Percentiles rank a stretch among this genome's conserved stretches.
Conservation (phyloP, 1,140 invertebrate species). For the Cydia pomonella region DNA sequence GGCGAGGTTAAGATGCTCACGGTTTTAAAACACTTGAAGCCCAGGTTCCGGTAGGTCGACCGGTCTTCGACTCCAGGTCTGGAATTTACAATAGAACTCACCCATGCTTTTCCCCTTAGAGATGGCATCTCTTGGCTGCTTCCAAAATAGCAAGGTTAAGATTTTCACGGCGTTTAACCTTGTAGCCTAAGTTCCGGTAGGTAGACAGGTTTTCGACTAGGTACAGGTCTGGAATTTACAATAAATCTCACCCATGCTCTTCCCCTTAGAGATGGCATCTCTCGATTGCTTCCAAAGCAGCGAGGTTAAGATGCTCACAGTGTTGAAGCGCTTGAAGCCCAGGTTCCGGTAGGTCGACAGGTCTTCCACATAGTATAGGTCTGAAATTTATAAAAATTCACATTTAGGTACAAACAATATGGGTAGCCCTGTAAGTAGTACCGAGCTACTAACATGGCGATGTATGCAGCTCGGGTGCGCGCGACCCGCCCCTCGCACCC, state of each 20-base stretch:
- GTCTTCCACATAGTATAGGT: constrained; percentile 84
- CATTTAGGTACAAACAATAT: background rate
- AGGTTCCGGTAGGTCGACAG: constrained; percentile 82
- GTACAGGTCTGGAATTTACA: constrained; percentile 82
- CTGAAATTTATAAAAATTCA: constrained; percentile 70
- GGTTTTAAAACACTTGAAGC: constrained; percentile 83
- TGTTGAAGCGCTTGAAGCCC: constrained; percentile 83
- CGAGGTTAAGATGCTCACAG: constrained; percentile 80
- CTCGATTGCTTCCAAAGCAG: constrained; percentile 82
- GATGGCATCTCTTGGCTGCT: constrained; percentile 81
- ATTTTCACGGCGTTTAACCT: constrained; percentile 82
- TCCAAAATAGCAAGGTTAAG: constrained; percentile 81
- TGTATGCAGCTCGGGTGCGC: too few species aligned
- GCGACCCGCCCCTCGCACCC: too few species aligned
- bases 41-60: constrained; percentile 82
- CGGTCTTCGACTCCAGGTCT: constrained; percentile 86
- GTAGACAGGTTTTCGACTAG: constrained; percentile 82
- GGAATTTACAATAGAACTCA: constrained; percentile 60
- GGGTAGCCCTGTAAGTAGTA: too few species aligned
- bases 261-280: constrained; percentile 81
- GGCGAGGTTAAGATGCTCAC: constrained; percentile 81
- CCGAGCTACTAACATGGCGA: too few species aligned
- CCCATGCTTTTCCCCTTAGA: constrained; percentile 78
- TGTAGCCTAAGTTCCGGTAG: constrained; percentile 83
- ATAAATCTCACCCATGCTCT: constrained; percentile 61